phyloP scores from a whole-genome alignment of 2,113 vertebrate species.

The Panthera tigris region DNA sequence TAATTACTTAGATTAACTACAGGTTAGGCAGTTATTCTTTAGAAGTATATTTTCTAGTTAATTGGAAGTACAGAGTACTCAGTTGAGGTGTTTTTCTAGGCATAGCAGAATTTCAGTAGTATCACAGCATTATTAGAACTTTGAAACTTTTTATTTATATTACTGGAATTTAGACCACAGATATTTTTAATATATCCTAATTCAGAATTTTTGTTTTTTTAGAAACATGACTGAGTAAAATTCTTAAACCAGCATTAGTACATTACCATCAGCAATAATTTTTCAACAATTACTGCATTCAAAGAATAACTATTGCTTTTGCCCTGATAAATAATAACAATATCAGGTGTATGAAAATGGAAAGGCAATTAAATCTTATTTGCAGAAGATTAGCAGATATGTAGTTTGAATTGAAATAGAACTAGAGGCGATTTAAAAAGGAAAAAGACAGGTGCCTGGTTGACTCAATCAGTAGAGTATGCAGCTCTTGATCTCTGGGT shows the following conservation, averaged over 20 bases:
- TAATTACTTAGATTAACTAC: not conserved
- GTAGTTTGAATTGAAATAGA: not conserved
- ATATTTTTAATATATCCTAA: not conserved
- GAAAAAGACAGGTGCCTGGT: not conserved
- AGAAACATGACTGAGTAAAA: slow-evolving; percentile 1
- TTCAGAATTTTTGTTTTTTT: not conserved
- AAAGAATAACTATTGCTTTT: slow-evolving; percentile 38
- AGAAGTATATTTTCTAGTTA: slow-evolving; percentile 31
- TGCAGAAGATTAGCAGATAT: not conserved
- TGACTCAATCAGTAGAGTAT: not conserved
- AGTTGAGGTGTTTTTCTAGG: slow-evolving; percentile 31
- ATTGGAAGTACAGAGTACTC: not conserved
- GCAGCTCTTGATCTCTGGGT: not conserved
- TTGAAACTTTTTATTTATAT: not conserved
- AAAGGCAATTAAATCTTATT: slow-evolving; percentile 31
- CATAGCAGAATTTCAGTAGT: not conserved
- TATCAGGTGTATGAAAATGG: not conserved
- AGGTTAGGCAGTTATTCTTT: not conserved
- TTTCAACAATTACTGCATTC: not conserved
- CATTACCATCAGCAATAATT: not conserved
- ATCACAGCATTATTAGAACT: not conserved
- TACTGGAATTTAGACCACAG: not conserved
- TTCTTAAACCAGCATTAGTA: not conserved
- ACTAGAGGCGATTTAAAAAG: not conserved
- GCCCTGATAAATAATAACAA: not conserved